Base-by-base conservation (phyloP, 2,888 invertebrate genomes). In the Xiphydria camelus region DNA sequence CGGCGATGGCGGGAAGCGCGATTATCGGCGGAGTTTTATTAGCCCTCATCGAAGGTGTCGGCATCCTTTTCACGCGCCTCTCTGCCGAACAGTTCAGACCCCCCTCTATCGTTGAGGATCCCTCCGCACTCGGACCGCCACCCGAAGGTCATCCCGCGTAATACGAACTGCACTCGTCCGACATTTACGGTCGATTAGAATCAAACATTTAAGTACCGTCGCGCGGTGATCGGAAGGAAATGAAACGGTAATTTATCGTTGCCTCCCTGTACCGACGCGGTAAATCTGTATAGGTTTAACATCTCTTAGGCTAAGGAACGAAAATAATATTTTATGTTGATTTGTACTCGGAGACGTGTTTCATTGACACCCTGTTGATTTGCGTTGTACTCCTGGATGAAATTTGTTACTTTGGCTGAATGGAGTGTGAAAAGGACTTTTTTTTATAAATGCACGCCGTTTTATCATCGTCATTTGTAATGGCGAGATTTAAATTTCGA, bases 21-120 rank as follows among this genome's bases (percentile, higher is more conserved):
- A 80, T 97, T 32, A 91, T 99, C 36, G 95, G 97, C 41, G 98
- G 97, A 44, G 89, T 97, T 46, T 82, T 99, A 12, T 80, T 99
- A 49, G 97, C 96, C 3, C 81, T 98, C 54, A 99, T 99, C 59
- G 98, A 99, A 83, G 99, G 98, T 51, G 88, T 97, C 51, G 94
- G 96, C 55, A 95, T 99, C 61, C 79, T 96, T 73, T 89, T 97
- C 71, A 96, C 94, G 7, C 82, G 94, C 66, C 82, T 94, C 67
- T 88, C 91, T 20, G 94, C 96, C 0, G 94, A 95, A 68, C 94
- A 94, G 75, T 96, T 94, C 74, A 88, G 89, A 78, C 94, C 94
- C 29, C 86, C 88, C 40, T 78, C 84, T 35, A 85, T 89, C 4
- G 84, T 87, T 44, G 90, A 91, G 66, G 91, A 91, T 70, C 89